Percentiles rank a stretch among this genome's conserved stretches.
These are phyloP conservation scores for Pachycephus smyrnensis DNA, from an alignment of 2,888 invertebrate genomes.

Conservation along the genomic window DNA sequence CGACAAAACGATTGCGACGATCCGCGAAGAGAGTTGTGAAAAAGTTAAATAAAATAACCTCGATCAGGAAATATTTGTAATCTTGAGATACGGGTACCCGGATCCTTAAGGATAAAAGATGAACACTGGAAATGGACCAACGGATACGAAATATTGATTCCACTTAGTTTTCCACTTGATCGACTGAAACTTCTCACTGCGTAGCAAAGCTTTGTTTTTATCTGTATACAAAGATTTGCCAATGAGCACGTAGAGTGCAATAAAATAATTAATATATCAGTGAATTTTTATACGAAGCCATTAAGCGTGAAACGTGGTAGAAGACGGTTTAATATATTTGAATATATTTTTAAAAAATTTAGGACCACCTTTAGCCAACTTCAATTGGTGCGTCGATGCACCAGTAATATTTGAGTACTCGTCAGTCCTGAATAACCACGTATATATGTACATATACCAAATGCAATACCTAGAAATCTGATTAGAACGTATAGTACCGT, in stretches of 20 bases:
- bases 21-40: neutral
- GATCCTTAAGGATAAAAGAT: neutral
- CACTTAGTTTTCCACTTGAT: neutral
- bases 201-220: neutral
- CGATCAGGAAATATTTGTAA: neutral
- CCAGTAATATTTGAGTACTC: no score
- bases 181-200: neutral
- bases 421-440: no score
- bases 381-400: no score
- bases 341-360: neutral
- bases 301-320: no score
- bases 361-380: no score
- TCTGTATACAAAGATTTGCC: neutral
- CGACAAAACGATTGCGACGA: neutral
- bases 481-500: slow-evolving; percentile 19
- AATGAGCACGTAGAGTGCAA: no score
- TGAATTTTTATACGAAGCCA: no score
- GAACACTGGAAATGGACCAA: neutral
- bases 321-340: neutral
- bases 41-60: neutral
- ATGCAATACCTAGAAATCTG: slow-evolving; percentile 20
- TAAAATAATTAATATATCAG: no score
- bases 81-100: neutral
- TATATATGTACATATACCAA: no score
- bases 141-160: neutral